Evolutionary conservation across 2,113 vertebrate genomes (phyloP).

Genomic region (Thalassoma bifasciatum): DNA sequence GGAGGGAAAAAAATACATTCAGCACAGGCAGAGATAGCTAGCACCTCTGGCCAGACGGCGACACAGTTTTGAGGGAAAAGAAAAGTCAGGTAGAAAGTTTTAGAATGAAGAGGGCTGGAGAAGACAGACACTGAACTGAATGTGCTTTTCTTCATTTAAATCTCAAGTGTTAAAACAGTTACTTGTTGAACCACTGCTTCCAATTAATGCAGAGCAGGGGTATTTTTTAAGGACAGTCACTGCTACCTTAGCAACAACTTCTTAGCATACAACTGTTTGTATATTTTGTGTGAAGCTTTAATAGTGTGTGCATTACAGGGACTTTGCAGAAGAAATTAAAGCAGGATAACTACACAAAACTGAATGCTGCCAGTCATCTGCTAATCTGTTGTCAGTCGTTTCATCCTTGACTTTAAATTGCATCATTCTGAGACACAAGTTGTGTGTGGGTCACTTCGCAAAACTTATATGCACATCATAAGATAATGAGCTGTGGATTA

Average conservation of each 20-base stretch:
- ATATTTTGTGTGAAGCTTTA: neutral
- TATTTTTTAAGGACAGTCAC: neutral
- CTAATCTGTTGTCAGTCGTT: neutral
- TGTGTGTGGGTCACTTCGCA: neutral
- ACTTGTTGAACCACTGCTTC: neutral
- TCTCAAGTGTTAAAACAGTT: neutral
- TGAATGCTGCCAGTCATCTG: too few relatives aligned
- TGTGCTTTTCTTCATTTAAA: neutral
- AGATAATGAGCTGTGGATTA: neutral
- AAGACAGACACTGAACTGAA: conserved; percentile 1
- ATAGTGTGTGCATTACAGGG: too few relatives aligned
- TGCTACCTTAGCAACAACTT: neutral
- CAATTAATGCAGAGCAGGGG: neutral
- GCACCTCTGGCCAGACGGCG: conserved; percentile 70
- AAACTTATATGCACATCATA: too few relatives aligned
- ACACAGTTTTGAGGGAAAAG: conserved; percentile 62
- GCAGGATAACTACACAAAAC: too few relatives aligned
- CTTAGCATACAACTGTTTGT: neutral
- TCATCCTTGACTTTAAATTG: neutral
- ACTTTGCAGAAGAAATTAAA: too few relatives aligned
- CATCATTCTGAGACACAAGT: neutral
- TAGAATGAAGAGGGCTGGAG: conserved; percentile 11
- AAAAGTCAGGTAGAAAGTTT: conserved; percentile 64
- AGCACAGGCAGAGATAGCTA: conserved; percentile 66
- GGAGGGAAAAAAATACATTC: conserved; percentile 61